Base-by-base conservation (phyloP, 2,888 invertebrate genomes). In the Scrobipalpa costella region DNA sequence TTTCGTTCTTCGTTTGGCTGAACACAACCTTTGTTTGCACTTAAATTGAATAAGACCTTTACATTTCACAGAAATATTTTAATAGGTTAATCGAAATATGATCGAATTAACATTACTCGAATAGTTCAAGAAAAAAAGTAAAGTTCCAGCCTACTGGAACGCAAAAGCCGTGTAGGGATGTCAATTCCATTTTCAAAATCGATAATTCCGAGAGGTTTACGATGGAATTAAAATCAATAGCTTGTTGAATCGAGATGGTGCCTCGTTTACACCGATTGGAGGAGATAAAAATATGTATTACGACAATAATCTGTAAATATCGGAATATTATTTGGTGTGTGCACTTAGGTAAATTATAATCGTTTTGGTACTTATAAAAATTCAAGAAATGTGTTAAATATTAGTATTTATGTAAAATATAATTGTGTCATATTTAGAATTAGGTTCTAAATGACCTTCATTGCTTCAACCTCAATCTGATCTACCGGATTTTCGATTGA, bases 221-320 rank as follows among this genome's bases (percentile, higher is more conserved):
- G 88, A 88, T 80, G 81, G 79, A 87, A 84, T 88, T 85, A 83
- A 85, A 87, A 82, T 76, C 85, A 82, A 88, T 88, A 83, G 83
- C 82, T 84, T 82, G 85, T 74, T 70, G 72, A 69, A 69, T 68
- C 71, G 69, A 67, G 74, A 74, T 72, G 70, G 68, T 73, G 69
- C 67, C 71, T 71, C 73, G 73, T 74, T 76, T 74, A 72, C 69
- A 65, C 17, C 11, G 47, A 33, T 33, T 50, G 50, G 50, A 8
- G 15, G 13, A 77, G 73, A 77, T 78, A 76, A 72, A 64, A 47
- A 63, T 38, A 55, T 63, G 13, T 21, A 52, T 27, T 50, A 19
- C 2, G 27, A 58, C n/a, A 49, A 19, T 49, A 6, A 15, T 8
- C 44, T 55, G 13, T 55, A 34, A n/a, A 13, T 33, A 55, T 33